These are phyloP conservation scores for Manduca sexta DNA, from an alignment of 1,140 invertebrate genomes.

Conservation along the genomic window DNA sequence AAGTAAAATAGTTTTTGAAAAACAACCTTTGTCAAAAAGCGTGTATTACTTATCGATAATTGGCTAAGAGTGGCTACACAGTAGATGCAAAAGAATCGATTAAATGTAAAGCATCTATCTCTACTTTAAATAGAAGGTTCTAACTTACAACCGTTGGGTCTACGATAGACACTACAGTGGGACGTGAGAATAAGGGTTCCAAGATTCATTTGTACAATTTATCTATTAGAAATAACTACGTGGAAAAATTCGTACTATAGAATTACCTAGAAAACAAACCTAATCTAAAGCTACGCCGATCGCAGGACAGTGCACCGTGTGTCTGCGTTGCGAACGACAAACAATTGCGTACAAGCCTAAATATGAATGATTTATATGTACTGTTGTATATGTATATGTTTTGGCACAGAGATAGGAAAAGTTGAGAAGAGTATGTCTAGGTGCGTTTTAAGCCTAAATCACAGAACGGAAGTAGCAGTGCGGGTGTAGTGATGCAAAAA, in stretches of 20 bases:
- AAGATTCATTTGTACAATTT: conserved; percentile 53
- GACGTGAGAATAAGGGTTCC: conserved; percentile 68
- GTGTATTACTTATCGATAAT: no score
- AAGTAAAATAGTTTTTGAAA: no score
- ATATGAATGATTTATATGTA: conserved; percentile 11
- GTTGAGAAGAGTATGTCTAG: conserved; percentile 35
- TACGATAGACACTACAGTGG: conserved; percentile 39
- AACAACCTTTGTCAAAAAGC: no score
- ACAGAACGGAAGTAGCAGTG: conserved; percentile 67
- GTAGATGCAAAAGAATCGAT: not conserved
- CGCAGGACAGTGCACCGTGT: not conserved
- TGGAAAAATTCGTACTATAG: conserved; percentile 30
- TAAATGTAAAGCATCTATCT: not conserved
- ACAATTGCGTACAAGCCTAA: not conserved
- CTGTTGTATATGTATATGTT: conserved; percentile 23
- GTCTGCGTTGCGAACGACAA: not conserved
- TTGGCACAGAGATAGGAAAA: conserved; percentile 66
- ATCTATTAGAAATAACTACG: conserved; percentile 44
- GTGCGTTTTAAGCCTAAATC: conserved; percentile 63
- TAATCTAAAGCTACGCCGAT: not conserved
- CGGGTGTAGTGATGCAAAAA: conserved; percentile 62
- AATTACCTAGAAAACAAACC: conserved; percentile 18
- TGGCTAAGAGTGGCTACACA: not conserved
- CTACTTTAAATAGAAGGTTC: conserved; percentile 3
- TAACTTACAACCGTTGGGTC: not conserved